Base-by-base conservation (phyloP, 1,140 invertebrate genomes). In the Mycetomoellerius zeteki region DNA sequence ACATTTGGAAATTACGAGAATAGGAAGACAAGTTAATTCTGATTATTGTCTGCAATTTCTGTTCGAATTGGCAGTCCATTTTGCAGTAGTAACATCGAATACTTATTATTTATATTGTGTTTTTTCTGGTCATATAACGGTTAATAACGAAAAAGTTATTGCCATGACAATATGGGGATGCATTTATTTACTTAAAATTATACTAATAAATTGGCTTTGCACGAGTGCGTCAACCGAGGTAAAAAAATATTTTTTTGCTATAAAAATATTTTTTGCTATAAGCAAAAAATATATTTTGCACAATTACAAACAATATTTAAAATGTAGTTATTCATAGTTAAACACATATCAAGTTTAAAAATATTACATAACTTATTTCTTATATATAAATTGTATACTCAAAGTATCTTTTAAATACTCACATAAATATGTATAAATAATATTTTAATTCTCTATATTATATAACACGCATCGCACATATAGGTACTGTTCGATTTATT, bases 21-120 rank as follows among this genome's bases (percentile, higher is more conserved):
- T 80, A 37, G 62, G 24, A 52, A 19, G 1, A 33, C 27, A 52
- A 80, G 52, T 69, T 24, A 80, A 80, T 27, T 0, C 4, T 2
- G 30, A 14, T 52, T 80, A 62, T 19, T 67, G 62, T 54, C 0
- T 21, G 7, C 77, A 80, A 67, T 62, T 80, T 52, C 14, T 80
- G 1, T 62, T 80, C n/a, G 77, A 80, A 69, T 0, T 50, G n/a
- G 47, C 43, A 7, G 77, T 69, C 3, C 77, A 80, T 33, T 80
- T 80, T 69, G 33, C 77, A 0, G 8, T 67, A 69, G 62, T 80
- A 52, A 80, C 77, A 52, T 1, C 27, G 16, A 33, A 6, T 69
- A 0, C 0, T 52, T 80, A 80, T 16, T 24, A 14, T 37, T 3
- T 80, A 14, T 80, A 80, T 54, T 12, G 8, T 27, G 7, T n/a